phyloP scores from a whole-genome alignment of 2,797 vertebrate species.

The Pseudomugil tenellus region DNA sequence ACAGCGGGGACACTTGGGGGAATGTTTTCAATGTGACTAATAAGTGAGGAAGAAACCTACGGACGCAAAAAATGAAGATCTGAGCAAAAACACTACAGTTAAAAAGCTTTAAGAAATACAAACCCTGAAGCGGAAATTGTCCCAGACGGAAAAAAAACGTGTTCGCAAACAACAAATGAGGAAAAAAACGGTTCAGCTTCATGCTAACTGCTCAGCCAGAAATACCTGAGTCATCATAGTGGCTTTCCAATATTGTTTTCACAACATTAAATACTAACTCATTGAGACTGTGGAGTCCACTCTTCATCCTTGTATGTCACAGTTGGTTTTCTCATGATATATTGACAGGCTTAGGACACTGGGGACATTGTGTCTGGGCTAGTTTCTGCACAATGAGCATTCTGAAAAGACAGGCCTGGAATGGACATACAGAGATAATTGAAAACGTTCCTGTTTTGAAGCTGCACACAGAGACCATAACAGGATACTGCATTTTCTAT shows the following conservation, averaged over 20 bases:
- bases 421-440: conserved; percentile 40
- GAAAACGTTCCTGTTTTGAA: conserved; percentile 53
- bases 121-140: not conserved
- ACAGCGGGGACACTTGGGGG: conserved; percentile 61
- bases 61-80: conserved; percentile 32
- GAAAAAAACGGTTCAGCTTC: conserved; percentile 23
- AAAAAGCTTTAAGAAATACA: conserved; percentile 4
- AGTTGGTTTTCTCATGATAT: conserved; percentile 49
- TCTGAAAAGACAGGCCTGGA: conserved; percentile 25
- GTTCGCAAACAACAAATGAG: conserved; percentile 30
- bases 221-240: conserved; percentile 48
- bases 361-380: conserved; percentile 33
- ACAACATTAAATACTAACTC: conserved; percentile 70
- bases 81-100: conserved; percentile 45
- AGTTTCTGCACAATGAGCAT: conserved; percentile 44
- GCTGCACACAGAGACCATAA: conserved; percentile 36
- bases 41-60: conserved; percentile 42
- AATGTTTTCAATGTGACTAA: conserved; percentile 60
- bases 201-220: conserved; percentile 23
- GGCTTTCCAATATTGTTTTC: conserved; percentile 69
- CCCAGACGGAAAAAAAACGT: not conserved
- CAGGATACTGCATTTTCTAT: conserved; percentile 18
- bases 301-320: conserved; percentile 37
- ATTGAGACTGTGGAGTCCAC: conserved; percentile 38
- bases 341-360: conserved; percentile 23